These are phyloP conservation scores for Druceiella hillmani DNA, from an alignment of 2,888 invertebrate species.

Conservation along the genomic window DNA sequence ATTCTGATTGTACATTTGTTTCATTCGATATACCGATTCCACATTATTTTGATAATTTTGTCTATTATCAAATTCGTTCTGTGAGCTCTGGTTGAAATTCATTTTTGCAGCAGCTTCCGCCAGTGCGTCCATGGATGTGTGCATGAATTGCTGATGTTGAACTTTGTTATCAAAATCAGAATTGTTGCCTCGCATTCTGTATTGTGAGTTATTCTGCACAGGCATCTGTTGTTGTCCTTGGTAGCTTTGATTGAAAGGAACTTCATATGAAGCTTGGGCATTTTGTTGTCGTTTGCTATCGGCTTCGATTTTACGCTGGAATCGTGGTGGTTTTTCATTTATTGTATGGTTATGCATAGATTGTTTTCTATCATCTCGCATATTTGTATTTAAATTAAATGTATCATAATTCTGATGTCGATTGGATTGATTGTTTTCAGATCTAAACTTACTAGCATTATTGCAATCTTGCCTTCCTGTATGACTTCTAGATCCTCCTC, in stretches of 20 bases:
- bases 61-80: too few relatives aligned
- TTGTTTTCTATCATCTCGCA: conserved; percentile 35
- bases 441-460: conserved; percentile 33
- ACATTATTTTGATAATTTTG: too few relatives aligned
- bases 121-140: too few relatives aligned
- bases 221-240: conserved; percentile 11
- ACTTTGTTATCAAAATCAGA: conserved; percentile 3
- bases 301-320: conserved; percentile 52
- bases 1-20: too few relatives aligned
- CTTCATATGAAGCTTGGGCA: conserved; percentile 28
- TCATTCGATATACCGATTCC: too few relatives aligned
- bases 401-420: too few relatives aligned
- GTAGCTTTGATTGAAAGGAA: conserved; percentile 19
- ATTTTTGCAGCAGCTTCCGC: conserved; percentile 18
- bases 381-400: conserved; percentile 12
- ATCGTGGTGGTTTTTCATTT: conserved; percentile 56
- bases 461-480: conserved; percentile 34
- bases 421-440: too few relatives aligned
- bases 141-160: conserved; percentile 5
- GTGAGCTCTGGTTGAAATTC: too few relatives aligned
- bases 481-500: conserved; percentile 31
- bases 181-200: too few relatives aligned
- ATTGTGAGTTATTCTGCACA: conserved; percentile 29
- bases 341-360: conserved; percentile 13
- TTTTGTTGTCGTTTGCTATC: conserved; percentile 36